Evolutionary conservation across 2,797 vertebrate genomes (phyloP), one percentile per base, ranked within the genome.

Genomic region (Echeneis naucrates): DNA sequence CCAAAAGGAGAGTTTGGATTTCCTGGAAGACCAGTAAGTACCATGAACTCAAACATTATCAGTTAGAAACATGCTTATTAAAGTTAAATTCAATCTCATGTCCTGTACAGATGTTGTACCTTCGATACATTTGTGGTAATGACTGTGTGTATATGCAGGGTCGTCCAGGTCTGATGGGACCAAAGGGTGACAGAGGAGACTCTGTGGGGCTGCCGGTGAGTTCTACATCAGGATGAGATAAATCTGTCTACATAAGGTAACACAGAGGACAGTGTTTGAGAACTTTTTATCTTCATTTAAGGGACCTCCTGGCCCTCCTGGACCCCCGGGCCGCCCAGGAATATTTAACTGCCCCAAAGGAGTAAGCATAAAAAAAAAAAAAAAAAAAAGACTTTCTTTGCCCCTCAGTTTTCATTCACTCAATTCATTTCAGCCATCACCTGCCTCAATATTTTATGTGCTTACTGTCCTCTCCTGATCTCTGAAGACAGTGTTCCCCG

Each of bases 1-100:
- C 92, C 91, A 10, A 98, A 97, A 92, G 98, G 98, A 87, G 97
- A 97, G 72, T 95, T 96, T 58, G 98, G 98, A 55, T 92, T 98
- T 48, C 97, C 98, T 0, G 98, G 98, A 78, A 92, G 96, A 73
- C 94, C 96, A 38, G 98, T 99, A 95, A 90, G 97, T 91, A 91
- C 61, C 42, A 53, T 51, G 2, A 64, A 27, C 50, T 55, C 30
- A 16, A 33, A 56, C 26, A 64, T 54, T 44, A 40, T 26, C 7
- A 32, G 4, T 1, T 0, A 14, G n/a, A n/a, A n/a, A n/a, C n/a
- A n/a, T n/a, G n/a, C n/a, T n/a, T n/a, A n/a, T n/a, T n/a, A n/a
- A n/a, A 32, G 4, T 1, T 0, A 14, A 21, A 65, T 57, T 24
- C 21, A 71, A 52, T 64, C 24, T 33, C 17, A 57, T 4, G 33